Percentiles rank a stretch among this genome's conserved stretches.
Evolutionary conservation across 2,888 invertebrate species (phyloP).

Genomic region (Melanotus villosus): DNA sequence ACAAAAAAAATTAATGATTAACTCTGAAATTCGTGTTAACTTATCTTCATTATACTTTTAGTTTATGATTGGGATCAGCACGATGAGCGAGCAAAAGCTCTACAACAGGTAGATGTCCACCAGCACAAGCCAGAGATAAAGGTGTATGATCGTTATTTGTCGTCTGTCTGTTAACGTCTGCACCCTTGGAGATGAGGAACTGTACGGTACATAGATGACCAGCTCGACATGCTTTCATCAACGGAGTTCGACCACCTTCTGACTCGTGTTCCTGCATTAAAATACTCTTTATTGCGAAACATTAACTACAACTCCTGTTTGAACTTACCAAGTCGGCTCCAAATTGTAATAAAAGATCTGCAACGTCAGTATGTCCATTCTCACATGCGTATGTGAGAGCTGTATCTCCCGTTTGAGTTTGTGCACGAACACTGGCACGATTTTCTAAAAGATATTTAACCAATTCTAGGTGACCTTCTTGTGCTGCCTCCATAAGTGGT

Average conservation of each 20-base stretch:
- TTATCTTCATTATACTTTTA: conserved; percentile 76
- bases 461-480: conserved; percentile 96
- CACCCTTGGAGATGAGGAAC: conserved; percentile 91
- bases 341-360: conserved; percentile 90
- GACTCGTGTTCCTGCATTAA: conserved; percentile 89
- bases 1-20: conserved; percentile 16
- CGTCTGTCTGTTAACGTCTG: conserved; percentile 89
- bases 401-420: conserved; percentile 91
- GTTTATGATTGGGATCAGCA: conserved; percentile 95
- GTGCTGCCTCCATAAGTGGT: conserved; percentile 98
- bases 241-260: conserved; percentile 96
- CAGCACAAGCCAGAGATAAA: conserved; percentile 95
- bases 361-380: conserved; percentile 98
- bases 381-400: conserved; percentile 98
- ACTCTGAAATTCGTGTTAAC: not conserved
- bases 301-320: not conserved
- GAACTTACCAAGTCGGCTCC: conserved; percentile 84
- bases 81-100: conserved; percentile 92
- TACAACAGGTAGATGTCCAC: conserved; percentile 94
- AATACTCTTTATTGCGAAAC: not conserved
- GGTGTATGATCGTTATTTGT: conserved; percentile 98
- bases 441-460: conserved; percentile 89
- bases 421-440: conserved; percentile 92
- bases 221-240: conserved; percentile 98
- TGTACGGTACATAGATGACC: conserved; percentile 97